A percentile compares a stretch with the other conserved stretches of the same genome.
These are phyloP conservation scores for Chiloscyllium punctatum DNA, from an alignment of 2,797 vertebrate genomes.

Conservation along the genomic window DNA sequence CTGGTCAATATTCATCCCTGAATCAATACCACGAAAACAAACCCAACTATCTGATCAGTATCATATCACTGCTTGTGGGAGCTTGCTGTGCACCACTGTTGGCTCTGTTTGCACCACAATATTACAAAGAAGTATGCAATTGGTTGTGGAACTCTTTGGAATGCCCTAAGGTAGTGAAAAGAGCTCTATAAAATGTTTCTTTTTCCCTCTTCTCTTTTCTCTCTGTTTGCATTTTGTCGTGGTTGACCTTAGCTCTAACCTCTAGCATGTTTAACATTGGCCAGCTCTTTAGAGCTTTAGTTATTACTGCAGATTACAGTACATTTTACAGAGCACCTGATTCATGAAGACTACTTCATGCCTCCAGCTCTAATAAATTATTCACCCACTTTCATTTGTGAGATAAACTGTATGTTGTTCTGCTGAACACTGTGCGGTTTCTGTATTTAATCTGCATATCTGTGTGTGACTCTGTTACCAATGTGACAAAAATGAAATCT, in stretches of 20 bases:
- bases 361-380: conserved; percentile 9
- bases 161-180: neutral
- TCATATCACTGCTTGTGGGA: too few species aligned
- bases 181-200: neutral
- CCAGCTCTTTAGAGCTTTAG: neutral
- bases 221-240: neutral
- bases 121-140: neutral
- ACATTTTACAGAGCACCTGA: neutral
- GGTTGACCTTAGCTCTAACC: neutral
- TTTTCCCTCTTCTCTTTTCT: neutral
- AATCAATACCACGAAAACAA: neutral
- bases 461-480: neutral
- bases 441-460: conserved; percentile 24
- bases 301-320: neutral
- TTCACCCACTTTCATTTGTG: neutral
- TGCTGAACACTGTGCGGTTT: neutral
- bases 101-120: too few species aligned
- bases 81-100: too few species aligned
- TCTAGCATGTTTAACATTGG: neutral
- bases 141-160: neutral
- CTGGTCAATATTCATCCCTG: neutral
- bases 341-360: conserved; percentile 19
- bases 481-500: neutral
- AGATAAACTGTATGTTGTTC: neutral
- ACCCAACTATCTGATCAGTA: too few species aligned